Evolutionary conservation across 2,113 vertebrate genomes (phyloP).

Genomic region (Jacana jacana): DNA sequence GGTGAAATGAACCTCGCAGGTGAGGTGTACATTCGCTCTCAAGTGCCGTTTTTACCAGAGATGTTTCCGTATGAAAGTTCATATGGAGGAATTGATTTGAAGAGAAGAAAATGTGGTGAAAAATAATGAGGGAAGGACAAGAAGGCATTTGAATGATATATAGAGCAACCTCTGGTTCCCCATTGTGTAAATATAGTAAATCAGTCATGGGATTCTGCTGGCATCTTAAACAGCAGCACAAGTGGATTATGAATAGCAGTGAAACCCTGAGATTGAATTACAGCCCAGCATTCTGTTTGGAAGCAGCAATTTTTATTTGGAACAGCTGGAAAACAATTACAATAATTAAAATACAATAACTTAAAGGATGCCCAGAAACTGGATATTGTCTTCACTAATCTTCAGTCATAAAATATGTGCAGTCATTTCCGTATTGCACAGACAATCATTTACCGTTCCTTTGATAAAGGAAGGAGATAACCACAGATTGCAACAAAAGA

Average conservation of each 20-base stretch:
- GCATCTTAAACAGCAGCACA: background rate
- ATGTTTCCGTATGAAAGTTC: background rate
- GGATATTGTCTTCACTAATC: background rate
- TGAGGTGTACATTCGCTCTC: background rate
- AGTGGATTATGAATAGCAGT: background rate
- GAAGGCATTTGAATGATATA: background rate
- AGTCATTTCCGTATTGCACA: background rate
- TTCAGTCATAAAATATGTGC: slow-evolving; percentile 14
- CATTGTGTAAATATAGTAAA: background rate
- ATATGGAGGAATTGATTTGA: background rate
- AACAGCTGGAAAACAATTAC: slow-evolving; percentile 50
- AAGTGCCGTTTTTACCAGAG: background rate
- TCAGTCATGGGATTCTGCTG: background rate
- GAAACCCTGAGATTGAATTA: slow-evolving; percentile 44
- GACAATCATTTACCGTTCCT: background rate
- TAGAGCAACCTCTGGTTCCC: background rate
- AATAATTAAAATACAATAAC: slow-evolving; percentile 20
- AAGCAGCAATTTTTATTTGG: slow-evolving; percentile 1
- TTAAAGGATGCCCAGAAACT: slow-evolving; percentile 16
- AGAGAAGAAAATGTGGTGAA: background rate
- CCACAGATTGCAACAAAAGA: background rate
- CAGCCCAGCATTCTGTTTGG: background rate
- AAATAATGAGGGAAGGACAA: background rate
- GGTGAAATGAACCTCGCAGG: background rate
- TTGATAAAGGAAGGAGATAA: slow-evolving; percentile 9